Conservation (phyloP, 2,797 vertebrate species). For the Eupleurogrammus muticus region DNA sequence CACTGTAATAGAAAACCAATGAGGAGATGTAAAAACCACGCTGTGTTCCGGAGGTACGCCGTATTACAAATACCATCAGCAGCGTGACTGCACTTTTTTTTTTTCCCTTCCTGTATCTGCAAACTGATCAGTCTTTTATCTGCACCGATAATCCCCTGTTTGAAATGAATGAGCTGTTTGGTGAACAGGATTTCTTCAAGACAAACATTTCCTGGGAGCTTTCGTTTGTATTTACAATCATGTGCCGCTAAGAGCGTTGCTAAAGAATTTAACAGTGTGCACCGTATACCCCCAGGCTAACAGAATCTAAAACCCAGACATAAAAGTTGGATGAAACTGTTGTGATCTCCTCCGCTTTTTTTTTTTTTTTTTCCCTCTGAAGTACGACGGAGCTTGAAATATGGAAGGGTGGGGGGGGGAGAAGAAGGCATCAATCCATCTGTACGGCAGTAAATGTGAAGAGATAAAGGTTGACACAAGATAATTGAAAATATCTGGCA, state of each 20-base stretch:
- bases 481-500: conserved; percentile 83
- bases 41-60: conserved; percentile 59
- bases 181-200: conserved; percentile 64
- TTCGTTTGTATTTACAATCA: conserved; percentile 79
- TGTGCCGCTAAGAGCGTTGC: conserved; percentile 79
- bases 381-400: conserved; percentile 71
- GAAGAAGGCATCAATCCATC: conserved; percentile 71
- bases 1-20: conserved; percentile 75
- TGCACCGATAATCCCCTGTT: conserved; percentile 61
- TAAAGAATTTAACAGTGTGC: conserved; percentile 81
- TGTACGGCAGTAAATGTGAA: conserved; percentile 65
- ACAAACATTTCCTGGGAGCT: conserved; percentile 68
- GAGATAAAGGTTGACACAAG: conserved; percentile 79
- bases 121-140: conserved; percentile 65
- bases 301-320: conserved; percentile 79
- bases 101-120: conserved; percentile 50
- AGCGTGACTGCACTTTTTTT: conserved; percentile 27
- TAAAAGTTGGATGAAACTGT: conserved; percentile 85
- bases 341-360: conserved; percentile 69
- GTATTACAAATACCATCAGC: conserved; percentile 65
- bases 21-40: conserved; percentile 68
- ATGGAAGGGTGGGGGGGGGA: conserved; percentile 63
- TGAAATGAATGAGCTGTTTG: conserved; percentile 66
- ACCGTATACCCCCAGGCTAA: conserved; percentile 76
- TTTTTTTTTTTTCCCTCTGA: conserved; percentile 64